Evolutionary conservation across 2,797 vertebrate species (phyloP), one percentile per base, ranked within the genome.

Genomic region (Anguilla marmorata): DNA sequence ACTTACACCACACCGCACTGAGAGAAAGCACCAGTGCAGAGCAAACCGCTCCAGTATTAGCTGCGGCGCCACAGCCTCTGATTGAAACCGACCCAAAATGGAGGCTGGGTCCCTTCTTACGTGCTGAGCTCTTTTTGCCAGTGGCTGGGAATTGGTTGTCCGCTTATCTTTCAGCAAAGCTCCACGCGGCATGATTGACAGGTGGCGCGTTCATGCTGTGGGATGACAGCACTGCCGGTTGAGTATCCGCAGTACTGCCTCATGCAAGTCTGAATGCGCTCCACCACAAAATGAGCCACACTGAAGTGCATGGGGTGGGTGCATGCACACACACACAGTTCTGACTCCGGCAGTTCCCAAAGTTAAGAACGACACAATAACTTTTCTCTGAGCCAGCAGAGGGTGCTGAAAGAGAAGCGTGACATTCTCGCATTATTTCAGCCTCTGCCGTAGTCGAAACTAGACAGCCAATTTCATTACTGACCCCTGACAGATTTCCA

Each of bases 111-210:
- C 74, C 88, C 87, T 86, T 48, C 85, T 85, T 80, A 86, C 86
- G 63, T 87, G 33, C 45, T 54, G 69, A 33, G 21, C 60, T 84
- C 80, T 19, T 45, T 45, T 74, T 89, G 87, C 90, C 89, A 88
- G 84, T 84, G 50, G 86, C 87, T 83, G 56, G 86, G 88, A 89
- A 89, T 87, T 87, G 90, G 88, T 88, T 86, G 86, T 45, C 80
- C 86, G 76, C 86, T 89, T 85, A 88, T 89, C 87, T 90, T 89
- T 82, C 85, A 37, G 74, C 72, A 14, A 19, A 84, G 85, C 85
- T 37, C 37, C 11, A 30, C 56, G 63, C 8, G 80, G 27, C 48
- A 24, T 24, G 48, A 69, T 41, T 52, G 30, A 30, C 33, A 85
- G n/a, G 24, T 27, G 63, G n/a, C 6, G 6, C 9, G n/a, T 69